Evolutionary conservation across 2,113 vertebrate genomes (phyloP).

Genomic region (Clarias magur): DNA sequence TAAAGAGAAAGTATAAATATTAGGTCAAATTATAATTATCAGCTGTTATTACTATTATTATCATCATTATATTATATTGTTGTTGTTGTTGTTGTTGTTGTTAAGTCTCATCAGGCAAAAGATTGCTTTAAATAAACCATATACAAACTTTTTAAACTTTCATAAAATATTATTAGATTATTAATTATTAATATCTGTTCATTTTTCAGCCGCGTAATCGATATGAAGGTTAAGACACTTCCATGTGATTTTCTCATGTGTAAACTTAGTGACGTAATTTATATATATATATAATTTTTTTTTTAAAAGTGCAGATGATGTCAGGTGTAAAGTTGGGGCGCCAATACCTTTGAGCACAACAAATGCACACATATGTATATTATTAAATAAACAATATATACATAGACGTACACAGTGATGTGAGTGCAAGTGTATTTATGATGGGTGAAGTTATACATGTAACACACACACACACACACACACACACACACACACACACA

Average conservation of each 20-base stretch:
- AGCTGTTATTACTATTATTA: not conserved
- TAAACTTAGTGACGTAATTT: not conserved
- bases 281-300: too few relatives aligned
- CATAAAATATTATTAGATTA: not conserved
- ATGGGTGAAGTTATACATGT: not conserved
- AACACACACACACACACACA: constrained; percentile 13
- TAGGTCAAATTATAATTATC: not conserved
- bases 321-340: not conserved
- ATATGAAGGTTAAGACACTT: too few relatives aligned
- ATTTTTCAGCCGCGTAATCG: not conserved
- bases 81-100: not conserved
- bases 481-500: constrained; percentile 46
- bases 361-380: not conserved
- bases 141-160: not conserved
- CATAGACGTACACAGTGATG: not conserved
- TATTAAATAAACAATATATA: not conserved
- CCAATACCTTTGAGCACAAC: not conserved
- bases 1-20: not conserved
- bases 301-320: too few relatives aligned
- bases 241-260: not conserved
- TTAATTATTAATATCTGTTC: not conserved
- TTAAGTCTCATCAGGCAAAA: too few relatives aligned
- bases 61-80: not conserved
- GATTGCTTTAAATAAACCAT: too few relatives aligned
- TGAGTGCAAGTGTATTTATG: not conserved